phyloP scores from a whole-genome alignment of 2,797 vertebrate species.

The Furcifer pardalis region DNA sequence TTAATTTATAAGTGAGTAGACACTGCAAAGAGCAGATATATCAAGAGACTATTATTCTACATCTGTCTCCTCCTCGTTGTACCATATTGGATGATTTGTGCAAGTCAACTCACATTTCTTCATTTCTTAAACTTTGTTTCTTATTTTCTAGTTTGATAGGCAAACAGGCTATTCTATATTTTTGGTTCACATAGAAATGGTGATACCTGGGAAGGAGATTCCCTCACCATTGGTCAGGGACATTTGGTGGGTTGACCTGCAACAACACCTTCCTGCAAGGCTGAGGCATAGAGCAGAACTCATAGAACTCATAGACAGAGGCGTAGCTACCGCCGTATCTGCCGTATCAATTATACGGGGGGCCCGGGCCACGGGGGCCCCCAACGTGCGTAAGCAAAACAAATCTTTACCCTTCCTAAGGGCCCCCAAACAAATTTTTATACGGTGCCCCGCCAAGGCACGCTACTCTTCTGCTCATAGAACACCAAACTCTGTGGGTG shows the following conservation, averaged over 20 bases:
- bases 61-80: neutral
- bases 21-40: neutral
- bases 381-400: no score
- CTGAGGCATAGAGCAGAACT: neutral
- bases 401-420: no score
- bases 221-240: no score
- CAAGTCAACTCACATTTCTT: neutral
- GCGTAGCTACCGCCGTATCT: no score
- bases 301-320: no score
- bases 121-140: neutral
- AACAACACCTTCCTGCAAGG: neutral
- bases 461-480: no score
- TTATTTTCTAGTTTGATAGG: neutral
- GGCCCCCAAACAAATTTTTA: no score
- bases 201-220: neutral
- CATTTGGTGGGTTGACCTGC: neutral
- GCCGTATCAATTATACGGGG: no score
- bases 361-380: no score
- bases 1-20: neutral
- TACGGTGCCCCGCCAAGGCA: no score
- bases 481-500: neutral
- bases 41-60: neutral
- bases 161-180: neutral
- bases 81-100: neutral
- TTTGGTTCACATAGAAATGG: neutral